Conservation (phyloP, 2,888 invertebrate species). For the Troides aeacus region DNA sequence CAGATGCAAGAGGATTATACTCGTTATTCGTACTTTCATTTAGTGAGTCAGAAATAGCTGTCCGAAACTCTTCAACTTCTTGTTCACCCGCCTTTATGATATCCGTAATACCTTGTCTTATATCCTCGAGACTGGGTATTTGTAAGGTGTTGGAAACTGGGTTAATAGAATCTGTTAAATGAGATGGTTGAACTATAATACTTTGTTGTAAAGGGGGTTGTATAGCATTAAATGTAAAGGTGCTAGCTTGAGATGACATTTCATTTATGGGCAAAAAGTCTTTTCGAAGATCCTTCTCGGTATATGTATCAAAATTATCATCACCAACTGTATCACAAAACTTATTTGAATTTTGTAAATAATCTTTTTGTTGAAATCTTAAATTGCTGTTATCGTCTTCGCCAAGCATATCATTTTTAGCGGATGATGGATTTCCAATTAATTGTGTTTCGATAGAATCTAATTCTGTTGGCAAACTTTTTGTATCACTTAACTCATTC, state of each 20-base stretch:
- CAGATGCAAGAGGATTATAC: constrained; percentile 28
- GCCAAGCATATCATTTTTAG: not conserved
- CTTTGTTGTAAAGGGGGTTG: constrained; percentile 33
- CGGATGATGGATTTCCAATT: not conserved
- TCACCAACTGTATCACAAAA: constrained; percentile 4
- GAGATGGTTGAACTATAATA: constrained; percentile 40
- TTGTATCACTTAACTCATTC: not conserved
- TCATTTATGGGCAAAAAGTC: constrained; percentile 12
- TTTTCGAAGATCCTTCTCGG: not conserved
- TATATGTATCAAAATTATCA: not conserved
- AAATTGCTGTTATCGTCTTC: not conserved
- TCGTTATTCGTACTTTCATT: constrained; percentile 35
- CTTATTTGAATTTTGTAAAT: constrained; percentile 6
- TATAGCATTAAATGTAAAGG: constrained; percentile 28
- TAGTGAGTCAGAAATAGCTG: constrained; percentile 28
- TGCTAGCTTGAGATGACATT: constrained; percentile 27
- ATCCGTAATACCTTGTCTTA: constrained; percentile 40
- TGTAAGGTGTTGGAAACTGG: constrained; percentile 7
- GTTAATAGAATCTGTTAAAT: constrained; percentile 29
- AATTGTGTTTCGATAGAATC: not conserved
- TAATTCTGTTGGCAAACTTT: constrained; percentile 1
- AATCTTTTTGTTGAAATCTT: not conserved
- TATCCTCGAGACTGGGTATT: constrained; percentile 39
- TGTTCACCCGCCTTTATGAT: constrained; percentile 41
- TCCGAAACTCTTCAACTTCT: constrained; percentile 32